Percentiles rank a stretch among this genome's conserved stretches.
phyloP scores from a whole-genome alignment of 2,888 invertebrate genomes.

The Lithophane semibrunnea region DNA sequence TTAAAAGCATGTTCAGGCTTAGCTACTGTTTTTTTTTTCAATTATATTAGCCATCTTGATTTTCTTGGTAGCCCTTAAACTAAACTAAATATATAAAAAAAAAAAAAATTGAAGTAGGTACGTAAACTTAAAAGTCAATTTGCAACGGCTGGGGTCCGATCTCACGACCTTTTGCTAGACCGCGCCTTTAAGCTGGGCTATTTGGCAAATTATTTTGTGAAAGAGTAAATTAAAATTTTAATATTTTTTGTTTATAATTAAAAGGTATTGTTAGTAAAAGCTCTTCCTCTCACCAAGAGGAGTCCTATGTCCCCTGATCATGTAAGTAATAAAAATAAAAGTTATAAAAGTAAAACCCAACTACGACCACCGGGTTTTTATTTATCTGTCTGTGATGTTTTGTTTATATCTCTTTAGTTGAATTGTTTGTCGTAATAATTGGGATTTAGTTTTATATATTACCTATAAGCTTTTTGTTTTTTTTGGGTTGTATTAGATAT shows the following conservation, averaged over 20 bases:
- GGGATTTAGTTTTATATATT: too few relatives aligned
- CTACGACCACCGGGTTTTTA: too few relatives aligned
- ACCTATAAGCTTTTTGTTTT: too few relatives aligned
- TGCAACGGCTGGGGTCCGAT: neutral
- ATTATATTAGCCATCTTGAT: neutral
- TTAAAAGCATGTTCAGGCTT: conserved; percentile 1
- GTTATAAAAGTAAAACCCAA: too few relatives aligned
- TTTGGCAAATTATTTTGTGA: neutral
- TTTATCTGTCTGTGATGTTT: too few relatives aligned
- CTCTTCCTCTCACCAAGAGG: too few relatives aligned
- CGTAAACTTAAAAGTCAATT: neutral
- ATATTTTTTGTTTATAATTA: neutral
- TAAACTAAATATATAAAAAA: neutral
- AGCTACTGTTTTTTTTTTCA: neutral
- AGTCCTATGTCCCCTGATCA: too few relatives aligned
- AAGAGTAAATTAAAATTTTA: neutral
- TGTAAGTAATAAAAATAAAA: too few relatives aligned
- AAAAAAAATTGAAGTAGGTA: neutral
- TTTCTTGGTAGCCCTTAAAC: neutral
- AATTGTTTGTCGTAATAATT: too few relatives aligned
- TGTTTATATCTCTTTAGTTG: too few relatives aligned
- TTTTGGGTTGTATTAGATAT: too few relatives aligned
- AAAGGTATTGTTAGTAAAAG: neutral
- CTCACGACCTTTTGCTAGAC: neutral
- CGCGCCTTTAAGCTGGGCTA: neutral